Conservation (phyloP, 2,888 invertebrate species). For the Cynaeus angustus region DNA sequence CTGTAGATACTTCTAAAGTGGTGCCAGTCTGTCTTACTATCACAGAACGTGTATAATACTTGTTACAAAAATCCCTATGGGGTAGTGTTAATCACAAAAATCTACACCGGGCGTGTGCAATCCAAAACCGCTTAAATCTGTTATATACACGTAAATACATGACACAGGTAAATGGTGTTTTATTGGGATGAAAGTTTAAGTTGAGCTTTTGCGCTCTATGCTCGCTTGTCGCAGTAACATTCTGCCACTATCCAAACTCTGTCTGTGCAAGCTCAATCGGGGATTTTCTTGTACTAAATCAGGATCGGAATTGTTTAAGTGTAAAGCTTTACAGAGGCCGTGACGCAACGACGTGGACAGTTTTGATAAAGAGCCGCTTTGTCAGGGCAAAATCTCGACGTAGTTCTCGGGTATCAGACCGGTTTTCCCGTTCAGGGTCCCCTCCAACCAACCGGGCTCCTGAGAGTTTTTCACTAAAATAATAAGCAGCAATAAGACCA, state of each 20-base stretch:
- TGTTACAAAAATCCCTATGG: slow-evolving; percentile 45
- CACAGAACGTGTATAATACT: slow-evolving; percentile 68
- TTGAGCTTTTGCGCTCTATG: slow-evolving; percentile 67
- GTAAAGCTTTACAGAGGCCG: slow-evolving; percentile 66
- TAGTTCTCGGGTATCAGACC: slow-evolving; percentile 98
- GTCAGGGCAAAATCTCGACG: slow-evolving; percentile 89
- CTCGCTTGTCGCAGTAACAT: slow-evolving; percentile 61
- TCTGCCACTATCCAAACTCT: slow-evolving; percentile 65
- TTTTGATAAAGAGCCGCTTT: slow-evolving; percentile 66
- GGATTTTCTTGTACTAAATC: slow-evolving; percentile 55
- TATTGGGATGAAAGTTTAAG: slow-evolving; percentile 55
- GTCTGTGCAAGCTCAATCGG: slow-evolving; percentile 63
- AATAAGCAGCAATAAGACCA: neutral
- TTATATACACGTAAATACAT: slow-evolving; percentile 34
- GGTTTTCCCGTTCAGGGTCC: slow-evolving; percentile 91
- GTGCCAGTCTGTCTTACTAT: slow-evolving; percentile 70
- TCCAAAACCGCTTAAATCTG: slow-evolving; percentile 23
- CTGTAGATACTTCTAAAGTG: slow-evolving; percentile 59
- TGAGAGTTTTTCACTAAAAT: slow-evolving; percentile 87
- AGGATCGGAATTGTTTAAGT: slow-evolving; percentile 63
- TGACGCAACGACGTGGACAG: slow-evolving; percentile 66
- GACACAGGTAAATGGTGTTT: slow-evolving; percentile 42
- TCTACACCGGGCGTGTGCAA: slow-evolving; percentile 11
- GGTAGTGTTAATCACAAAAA: slow-evolving; percentile 36
- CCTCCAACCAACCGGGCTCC: slow-evolving; percentile 99